Percentiles rank a stretch among this genome's conserved stretches.
These are phyloP conservation scores for Pseudolaguvia tuberculata DNA, from an alignment of 2,113 vertebrate genomes.

Conservation along the genomic window DNA sequence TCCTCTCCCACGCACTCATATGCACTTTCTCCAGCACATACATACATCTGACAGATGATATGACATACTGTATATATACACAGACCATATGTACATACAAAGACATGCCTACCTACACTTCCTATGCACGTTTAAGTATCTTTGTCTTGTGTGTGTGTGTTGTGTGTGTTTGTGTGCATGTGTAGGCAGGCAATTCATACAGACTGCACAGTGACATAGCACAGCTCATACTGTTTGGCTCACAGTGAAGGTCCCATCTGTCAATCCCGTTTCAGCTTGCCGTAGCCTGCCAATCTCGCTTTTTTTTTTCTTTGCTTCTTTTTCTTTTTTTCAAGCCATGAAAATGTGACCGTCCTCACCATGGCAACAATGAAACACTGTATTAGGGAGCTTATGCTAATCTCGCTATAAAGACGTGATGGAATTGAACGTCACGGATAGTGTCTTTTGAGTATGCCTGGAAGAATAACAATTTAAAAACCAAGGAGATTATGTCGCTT, in stretches of 20 bases:
- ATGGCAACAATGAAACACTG: conserved; percentile 36
- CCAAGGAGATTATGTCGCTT: neutral
- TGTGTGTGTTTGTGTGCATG: conserved; percentile 4
- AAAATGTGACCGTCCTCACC: conserved; percentile 37
- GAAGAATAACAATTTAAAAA: conserved; percentile 39
- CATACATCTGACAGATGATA: neutral
- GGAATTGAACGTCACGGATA: conserved; percentile 27
- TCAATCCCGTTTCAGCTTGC: conserved; percentile 37
- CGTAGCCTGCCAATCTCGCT: conserved; percentile 35
- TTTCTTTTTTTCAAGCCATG: conserved; percentile 17
- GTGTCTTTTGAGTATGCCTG: conserved; percentile 9
- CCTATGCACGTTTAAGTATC: neutral
- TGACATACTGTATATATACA: neutral
- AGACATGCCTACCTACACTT: neutral
- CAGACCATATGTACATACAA: neutral
- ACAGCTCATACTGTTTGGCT: conserved; percentile 40
- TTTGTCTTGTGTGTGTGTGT: neutral
- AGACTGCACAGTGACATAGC: conserved; percentile 42
- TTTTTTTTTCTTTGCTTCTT: conserved; percentile 26
- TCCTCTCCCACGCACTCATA: neutral
- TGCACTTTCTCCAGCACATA: neutral
- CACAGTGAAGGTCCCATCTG: conserved; percentile 48
- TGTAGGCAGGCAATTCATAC: conserved; percentile 41
- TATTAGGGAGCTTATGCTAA: conserved; percentile 38
- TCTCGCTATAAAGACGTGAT: conserved; percentile 31